A percentile compares a stretch with the other conserved stretches of the same genome.
Evolutionary conservation across 2,797 vertebrate genomes (phyloP).

Genomic region (Mus caroli): DNA sequence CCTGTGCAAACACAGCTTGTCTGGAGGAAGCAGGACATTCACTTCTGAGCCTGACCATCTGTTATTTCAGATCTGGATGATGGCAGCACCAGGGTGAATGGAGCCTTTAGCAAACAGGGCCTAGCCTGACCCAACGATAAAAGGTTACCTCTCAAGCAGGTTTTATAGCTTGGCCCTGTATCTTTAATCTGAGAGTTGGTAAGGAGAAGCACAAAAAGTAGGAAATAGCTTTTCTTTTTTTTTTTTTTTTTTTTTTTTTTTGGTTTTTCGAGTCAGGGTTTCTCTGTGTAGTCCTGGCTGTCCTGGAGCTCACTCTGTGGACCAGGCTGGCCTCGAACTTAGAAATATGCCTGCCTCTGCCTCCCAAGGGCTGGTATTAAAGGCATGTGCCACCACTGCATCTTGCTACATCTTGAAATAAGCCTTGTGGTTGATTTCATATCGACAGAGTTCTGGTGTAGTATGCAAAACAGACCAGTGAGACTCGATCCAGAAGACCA

Average conservation of each 20-base stretch:
- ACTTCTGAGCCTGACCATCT: conserved; percentile 75
- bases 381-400: neutral
- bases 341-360: too few species aligned
- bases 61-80: conserved; percentile 67
- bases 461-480: neutral
- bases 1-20: conserved; percentile 68
- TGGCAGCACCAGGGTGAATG: conserved; percentile 24
- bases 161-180: conserved; percentile 73
- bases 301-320: too few species aligned
- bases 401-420: conserved; percentile 50
- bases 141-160: conserved; percentile 61
- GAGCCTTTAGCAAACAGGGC: conserved; percentile 78
- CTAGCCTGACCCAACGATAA: conserved; percentile 70
- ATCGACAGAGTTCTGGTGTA: conserved; percentile 6
- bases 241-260: too few species aligned
- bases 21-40: conserved; percentile 68
- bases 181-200: conserved; percentile 32
- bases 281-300: too few species aligned
- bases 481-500: neutral
- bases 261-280: too few species aligned
- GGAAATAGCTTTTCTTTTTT: neutral
- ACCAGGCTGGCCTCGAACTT: too few species aligned
- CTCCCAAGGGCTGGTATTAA: too few species aligned
- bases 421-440: conserved; percentile 55
- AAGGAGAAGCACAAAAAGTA: neutral